Evolutionary conservation across 2,888 invertebrate genomes (phyloP).

Genomic region (Phania funesta): DNA sequence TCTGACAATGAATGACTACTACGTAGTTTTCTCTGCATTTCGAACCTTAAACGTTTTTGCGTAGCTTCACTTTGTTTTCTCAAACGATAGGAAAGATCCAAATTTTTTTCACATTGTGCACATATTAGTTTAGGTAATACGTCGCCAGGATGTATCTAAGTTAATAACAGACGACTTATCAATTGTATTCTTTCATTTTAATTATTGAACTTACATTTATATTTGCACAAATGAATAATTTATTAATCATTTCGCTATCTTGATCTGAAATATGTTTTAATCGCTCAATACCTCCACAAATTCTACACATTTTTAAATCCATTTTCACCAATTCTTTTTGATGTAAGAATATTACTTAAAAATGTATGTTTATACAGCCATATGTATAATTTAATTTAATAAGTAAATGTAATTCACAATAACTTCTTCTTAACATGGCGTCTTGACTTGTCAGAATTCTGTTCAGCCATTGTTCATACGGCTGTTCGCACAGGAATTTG

Average conservation of each 20-base stretch:
- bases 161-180: background rate
- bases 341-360: too few species aligned
- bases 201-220: conserved; percentile 63
- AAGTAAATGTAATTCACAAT: too few species aligned
- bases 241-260: conserved; percentile 67
- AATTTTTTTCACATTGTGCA: conserved; percentile 65
- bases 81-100: conserved; percentile 69
- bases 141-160: conserved; percentile 44
- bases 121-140: conserved; percentile 70
- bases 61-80: conserved; percentile 70
- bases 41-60: conserved; percentile 63
- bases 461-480: too few species aligned
- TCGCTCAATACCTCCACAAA: conserved; percentile 68
- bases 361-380: too few species aligned
- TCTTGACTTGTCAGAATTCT: too few species aligned
- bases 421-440: too few species aligned
- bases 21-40: conserved; percentile 9
- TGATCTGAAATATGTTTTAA: conserved; percentile 68
- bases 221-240: conserved; percentile 70
- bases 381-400: too few species aligned
- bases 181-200: background rate
- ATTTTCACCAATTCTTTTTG: too few species aligned
- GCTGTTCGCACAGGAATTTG: too few species aligned
- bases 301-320: conserved; percentile 68
- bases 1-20: background rate